Percentiles rank a stretch among this genome's conserved stretches.
Conservation (phyloP, 2,888 invertebrate genomes). For the Drosophila meridiana region DNA sequence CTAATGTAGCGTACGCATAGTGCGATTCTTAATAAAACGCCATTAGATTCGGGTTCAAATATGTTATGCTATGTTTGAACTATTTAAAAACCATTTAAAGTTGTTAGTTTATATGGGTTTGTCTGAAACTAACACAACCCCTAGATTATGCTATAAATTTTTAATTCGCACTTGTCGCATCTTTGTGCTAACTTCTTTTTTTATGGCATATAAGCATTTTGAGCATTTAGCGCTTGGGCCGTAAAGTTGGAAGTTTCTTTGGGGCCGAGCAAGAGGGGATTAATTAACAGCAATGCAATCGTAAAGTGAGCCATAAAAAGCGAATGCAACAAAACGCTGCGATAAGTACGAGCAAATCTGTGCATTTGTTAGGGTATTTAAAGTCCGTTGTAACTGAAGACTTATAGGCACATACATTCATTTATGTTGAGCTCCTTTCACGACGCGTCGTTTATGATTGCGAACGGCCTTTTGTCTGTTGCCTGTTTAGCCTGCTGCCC, state of each 20-base stretch:
- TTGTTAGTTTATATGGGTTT: no score
- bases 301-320: conserved; percentile 11
- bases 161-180: conserved; percentile 1
- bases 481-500: conserved; percentile 27
- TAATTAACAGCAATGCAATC: conserved; percentile 13
- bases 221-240: conserved; percentile 3
- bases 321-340: conserved; percentile 3
- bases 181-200: neutral
- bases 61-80: neutral
- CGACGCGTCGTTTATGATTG: conserved; percentile 42
- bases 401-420: neutral
- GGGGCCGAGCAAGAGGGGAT: neutral
- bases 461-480: conserved; percentile 42
- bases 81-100: neutral
- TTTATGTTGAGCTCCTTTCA: conserved; percentile 13
- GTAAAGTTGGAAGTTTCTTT: neutral
- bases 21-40: no score
- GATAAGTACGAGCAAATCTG: conserved; percentile 6
- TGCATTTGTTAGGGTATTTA: conserved; percentile 23
- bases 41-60: neutral
- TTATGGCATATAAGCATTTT: conserved; percentile 9
- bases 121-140: neutral
- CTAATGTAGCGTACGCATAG: neutral
- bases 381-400: conserved; percentile 9
- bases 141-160: conserved; percentile 2